Conservation (phyloP, 1,140 invertebrate genomes). For the Lepidurus packardi region DNA sequence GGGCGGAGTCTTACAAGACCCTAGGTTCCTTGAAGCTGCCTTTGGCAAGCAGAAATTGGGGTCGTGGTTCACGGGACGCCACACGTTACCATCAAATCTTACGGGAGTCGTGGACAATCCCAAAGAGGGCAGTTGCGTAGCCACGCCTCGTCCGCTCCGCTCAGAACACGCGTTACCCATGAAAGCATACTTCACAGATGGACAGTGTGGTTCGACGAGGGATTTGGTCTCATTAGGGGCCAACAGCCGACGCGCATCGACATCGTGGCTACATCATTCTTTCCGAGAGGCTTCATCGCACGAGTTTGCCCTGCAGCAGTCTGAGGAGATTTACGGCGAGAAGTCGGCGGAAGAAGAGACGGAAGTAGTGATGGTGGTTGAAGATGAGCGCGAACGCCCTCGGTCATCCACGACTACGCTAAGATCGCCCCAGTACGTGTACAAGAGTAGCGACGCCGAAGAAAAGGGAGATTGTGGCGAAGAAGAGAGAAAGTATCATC, state of each 20-base stretch:
- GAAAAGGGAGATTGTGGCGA: not conserved
- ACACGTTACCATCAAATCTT: constrained; percentile 23
- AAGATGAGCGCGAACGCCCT: constrained; percentile 24
- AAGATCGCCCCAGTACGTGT: constrained; percentile 27
- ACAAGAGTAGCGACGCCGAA: constrained; percentile 16
- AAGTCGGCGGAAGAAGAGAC: constrained; percentile 1
- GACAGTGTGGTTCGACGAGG: constrained; percentile 30
- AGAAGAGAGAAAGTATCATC: not conserved
- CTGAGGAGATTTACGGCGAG: constrained; percentile 26
- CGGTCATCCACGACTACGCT: constrained; percentile 31
- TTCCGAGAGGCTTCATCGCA: constrained; percentile 20
- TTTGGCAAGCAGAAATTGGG: constrained; percentile 26
- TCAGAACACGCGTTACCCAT: constrained; percentile 25
- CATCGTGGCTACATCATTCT: constrained; percentile 23
- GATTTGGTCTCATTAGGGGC: constrained; percentile 28
- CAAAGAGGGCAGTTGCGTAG: constrained; percentile 17
- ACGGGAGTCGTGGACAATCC: constrained; percentile 11
- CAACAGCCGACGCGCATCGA: constrained; percentile 10
- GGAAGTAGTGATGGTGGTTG: constrained; percentile 10
- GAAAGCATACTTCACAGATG: constrained; percentile 34
- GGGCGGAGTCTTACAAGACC: not conserved
- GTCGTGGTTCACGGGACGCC: constrained; percentile 34
- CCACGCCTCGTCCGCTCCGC: constrained; percentile 27
- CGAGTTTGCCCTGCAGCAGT: constrained; percentile 22
- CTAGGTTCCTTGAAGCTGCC: not conserved